A percentile compares a stretch with the other conserved stretches of the same genome.
Evolutionary conservation across 2,113 vertebrate genomes (phyloP).

Genomic region (Montifringilla adamsi): DNA sequence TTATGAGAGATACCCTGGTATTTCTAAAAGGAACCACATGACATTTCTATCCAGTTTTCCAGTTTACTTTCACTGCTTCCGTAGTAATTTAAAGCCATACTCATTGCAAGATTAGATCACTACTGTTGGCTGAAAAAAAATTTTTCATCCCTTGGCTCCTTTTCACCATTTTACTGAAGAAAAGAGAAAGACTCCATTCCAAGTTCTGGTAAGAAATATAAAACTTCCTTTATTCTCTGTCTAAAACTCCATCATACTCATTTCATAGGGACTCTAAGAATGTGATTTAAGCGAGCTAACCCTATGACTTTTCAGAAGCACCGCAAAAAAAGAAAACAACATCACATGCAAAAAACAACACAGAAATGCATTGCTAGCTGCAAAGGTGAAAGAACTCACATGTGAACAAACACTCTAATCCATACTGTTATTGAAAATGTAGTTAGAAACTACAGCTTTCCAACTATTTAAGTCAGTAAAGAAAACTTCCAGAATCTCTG

Average conservation of each 20-base stretch:
- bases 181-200: not conserved
- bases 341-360: not conserved
- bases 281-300: not conserved
- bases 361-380: not conserved
- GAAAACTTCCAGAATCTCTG: not conserved
- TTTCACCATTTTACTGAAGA: not conserved
- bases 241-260: not conserved
- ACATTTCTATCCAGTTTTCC: not conserved
- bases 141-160: not conserved
- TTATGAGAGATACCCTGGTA: not conserved
- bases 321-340: not conserved
- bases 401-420: not conserved
- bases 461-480: not conserved
- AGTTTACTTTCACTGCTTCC: not conserved
- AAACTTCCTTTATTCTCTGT: not conserved
- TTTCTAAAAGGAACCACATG: not conserved
- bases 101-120: not conserved
- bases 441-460: not conserved
- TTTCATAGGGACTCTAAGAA: not conserved
- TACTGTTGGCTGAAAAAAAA: not conserved
- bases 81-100: not conserved
- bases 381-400: not conserved
- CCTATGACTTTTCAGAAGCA: not conserved
- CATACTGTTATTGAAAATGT: not conserved
- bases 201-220: not conserved